phyloP scores from a whole-genome alignment of 2,113 vertebrate species.

The Dasyornis broadbenti region DNA sequence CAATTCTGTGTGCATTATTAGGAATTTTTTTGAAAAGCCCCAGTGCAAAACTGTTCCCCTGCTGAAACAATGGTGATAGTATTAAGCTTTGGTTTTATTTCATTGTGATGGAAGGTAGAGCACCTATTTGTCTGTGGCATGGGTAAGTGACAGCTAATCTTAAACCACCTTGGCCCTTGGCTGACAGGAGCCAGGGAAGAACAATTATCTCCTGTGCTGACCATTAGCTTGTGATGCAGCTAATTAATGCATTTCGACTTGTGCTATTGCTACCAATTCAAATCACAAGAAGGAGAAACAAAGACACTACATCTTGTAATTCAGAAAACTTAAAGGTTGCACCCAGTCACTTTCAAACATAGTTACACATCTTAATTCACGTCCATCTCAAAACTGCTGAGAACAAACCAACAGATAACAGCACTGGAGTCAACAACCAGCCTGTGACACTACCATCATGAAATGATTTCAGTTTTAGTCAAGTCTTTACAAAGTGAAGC shows the following conservation, averaged over 20 bases:
- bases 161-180: not conserved
- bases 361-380: not conserved
- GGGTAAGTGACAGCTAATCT: not conserved
- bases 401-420: not conserved
- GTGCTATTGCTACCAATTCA: not conserved
- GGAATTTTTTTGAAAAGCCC: not conserved
- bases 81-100: not conserved
- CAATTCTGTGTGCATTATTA: not conserved
- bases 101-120: not conserved
- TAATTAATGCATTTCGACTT: not conserved
- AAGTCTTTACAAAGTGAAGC: not conserved
- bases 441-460: not conserved
- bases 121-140: not conserved
- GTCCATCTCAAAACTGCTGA: not conserved
- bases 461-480: not conserved
- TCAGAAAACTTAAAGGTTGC: not conserved
- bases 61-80: fast-evolving
- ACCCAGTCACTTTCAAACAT: not conserved
- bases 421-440: not conserved
- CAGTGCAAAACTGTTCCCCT: not conserved
- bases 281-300: not conserved
- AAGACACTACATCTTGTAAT: fast-evolving
- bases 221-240: not conserved
- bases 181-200: not conserved
- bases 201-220: not conserved